Evolutionary conservation across 2,888 invertebrate species (phyloP).

Genomic region (Notodonta dromedarius): DNA sequence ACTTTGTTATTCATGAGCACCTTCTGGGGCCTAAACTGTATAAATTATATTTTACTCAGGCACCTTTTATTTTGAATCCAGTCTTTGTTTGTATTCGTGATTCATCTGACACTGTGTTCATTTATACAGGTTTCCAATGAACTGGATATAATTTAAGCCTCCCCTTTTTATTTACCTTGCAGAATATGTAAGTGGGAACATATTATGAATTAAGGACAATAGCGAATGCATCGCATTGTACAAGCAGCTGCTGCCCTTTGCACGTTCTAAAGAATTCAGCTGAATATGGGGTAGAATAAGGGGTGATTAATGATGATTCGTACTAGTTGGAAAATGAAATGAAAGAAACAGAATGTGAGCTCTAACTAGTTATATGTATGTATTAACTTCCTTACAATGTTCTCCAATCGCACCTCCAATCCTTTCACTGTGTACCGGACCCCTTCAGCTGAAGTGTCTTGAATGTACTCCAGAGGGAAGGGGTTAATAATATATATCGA

Average conservation of each 20-base stretch:
- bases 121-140: constrained; percentile 3
- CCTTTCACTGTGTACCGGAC: neutral
- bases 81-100: constrained; percentile 14
- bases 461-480: constrained; percentile 11
- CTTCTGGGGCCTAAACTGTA: constrained; percentile 9
- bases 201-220: no score
- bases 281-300: no score
- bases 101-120: constrained; percentile 11
- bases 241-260: no score
- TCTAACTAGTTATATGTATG: no score
- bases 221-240: no score
- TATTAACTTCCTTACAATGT: neutral
- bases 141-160: neutral
- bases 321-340: no score
- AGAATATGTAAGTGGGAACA: no score
- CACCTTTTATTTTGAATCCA: constrained; percentile 13
- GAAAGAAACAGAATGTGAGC: no score
- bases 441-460: neutral
- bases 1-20: constrained; percentile 11
- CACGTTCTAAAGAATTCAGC: no score
- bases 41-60: constrained; percentile 11
- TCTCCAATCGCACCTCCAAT: neutral
- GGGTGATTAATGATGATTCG: no score
- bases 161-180: neutral
- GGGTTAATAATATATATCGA: constrained; percentile 38